Conservation (phyloP, 92 coral and sea anemone species). For the Parazoanthus swiftii region DNA sequence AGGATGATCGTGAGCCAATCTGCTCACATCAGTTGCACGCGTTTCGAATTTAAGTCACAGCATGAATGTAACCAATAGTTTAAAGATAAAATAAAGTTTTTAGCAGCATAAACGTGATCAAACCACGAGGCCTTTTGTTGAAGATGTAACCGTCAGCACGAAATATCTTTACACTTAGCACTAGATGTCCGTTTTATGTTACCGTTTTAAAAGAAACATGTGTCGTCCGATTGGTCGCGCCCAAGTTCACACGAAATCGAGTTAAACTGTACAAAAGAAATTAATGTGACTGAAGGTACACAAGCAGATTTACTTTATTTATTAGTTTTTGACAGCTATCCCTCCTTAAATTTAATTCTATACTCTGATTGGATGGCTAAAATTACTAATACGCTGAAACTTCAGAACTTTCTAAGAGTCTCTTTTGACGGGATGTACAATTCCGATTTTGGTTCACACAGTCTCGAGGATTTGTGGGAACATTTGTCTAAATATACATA, state of each 20-base stretch:
- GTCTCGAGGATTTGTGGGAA: not conserved
- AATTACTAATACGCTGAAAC: not conserved
- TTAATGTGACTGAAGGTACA: not conserved
- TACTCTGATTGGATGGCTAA: not conserved
- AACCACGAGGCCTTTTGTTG: constrained; percentile 33
- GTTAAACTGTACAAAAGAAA: constrained; percentile 2
- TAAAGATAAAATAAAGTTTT: not conserved
- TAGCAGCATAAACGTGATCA: constrained; percentile 10
- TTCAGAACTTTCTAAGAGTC: not conserved
- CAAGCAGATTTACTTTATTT: not conserved
- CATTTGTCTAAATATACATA: not conserved
- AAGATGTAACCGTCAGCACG: not conserved
- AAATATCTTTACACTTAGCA: constrained; percentile 20
- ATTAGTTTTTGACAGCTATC: not conserved
- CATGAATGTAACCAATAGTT: not conserved
- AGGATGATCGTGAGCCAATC: no score
- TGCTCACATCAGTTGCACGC: not conserved
- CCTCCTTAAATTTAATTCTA: not conserved
- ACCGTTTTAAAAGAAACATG: not conserved
- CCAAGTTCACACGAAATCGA: not conserved
- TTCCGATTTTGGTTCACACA: not conserved
- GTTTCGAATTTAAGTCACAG: not conserved
- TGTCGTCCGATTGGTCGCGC: not conserved
- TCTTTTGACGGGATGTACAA: not conserved
- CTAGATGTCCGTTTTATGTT: not conserved